Evolutionary conservation across 2,888 invertebrate species (phyloP).

Genomic region (Diplazon laetatorius): DNA sequence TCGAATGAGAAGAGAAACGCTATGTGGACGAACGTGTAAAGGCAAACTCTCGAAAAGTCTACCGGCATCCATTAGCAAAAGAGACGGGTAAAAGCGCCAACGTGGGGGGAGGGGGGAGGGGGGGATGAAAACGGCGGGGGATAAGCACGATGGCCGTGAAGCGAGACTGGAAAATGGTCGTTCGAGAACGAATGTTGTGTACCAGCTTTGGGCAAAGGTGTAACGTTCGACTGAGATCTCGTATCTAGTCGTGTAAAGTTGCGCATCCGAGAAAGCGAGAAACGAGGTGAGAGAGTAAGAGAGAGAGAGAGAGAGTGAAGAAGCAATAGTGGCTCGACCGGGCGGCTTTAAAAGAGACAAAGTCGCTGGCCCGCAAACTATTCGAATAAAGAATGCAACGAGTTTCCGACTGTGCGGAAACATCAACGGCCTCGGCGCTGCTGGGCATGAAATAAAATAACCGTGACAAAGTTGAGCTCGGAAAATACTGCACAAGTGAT

Average conservation of each 20-base stretch:
- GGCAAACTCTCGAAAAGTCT: conserved; percentile 42
- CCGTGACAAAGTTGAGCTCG: conserved; percentile 48
- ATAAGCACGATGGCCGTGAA: conserved; percentile 14
- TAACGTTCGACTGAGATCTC: conserved; percentile 21
- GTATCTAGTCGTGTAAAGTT: conserved; percentile 43
- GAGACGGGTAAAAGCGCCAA: conserved; percentile 18
- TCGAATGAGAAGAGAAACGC: conserved; percentile 22
- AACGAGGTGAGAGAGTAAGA: too few species aligned
- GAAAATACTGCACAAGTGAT: conserved; percentile 48
- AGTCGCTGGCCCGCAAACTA: conserved; percentile 51
- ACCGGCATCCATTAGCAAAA: conserved; percentile 54
- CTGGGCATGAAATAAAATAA: conserved; percentile 53
- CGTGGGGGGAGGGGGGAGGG: conserved; percentile 7
- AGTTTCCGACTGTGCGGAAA: conserved; percentile 39
- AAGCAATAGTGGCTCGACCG: conserved; percentile 54
- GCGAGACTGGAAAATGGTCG: conserved; percentile 8
- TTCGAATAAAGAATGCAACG: conserved; percentile 61
- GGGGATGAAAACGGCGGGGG: too few species aligned
- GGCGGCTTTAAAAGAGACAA: conserved; percentile 63
- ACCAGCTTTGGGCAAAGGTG: conserved; percentile 3
- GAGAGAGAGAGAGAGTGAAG: too few species aligned
- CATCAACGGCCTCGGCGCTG: neutral
- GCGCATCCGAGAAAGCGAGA: conserved; percentile 21
- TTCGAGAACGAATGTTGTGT: conserved; percentile 17
- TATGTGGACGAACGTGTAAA: conserved; percentile 34